Conservation (phyloP, 2,888 invertebrate species). For the Lamproptera curius region DNA sequence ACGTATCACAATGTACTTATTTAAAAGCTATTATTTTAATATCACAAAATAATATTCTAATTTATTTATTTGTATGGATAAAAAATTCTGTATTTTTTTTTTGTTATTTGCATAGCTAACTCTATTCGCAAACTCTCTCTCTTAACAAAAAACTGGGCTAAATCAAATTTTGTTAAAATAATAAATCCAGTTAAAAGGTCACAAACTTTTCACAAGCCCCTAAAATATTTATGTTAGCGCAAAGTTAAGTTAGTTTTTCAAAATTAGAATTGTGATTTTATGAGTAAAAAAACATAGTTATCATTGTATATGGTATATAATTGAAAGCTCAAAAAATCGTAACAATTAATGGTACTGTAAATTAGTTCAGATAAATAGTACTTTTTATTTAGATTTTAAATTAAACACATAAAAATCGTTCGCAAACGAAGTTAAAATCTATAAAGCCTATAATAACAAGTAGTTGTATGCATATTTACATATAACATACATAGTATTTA, state of each 20-base stretch:
- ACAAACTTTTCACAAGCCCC: constrained; percentile 17
- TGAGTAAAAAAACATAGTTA: background rate
- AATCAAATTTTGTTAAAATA: constrained; percentile 13
- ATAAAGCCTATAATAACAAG: background rate
- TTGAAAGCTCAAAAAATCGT: background rate
- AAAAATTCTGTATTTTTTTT: too few relatives aligned
- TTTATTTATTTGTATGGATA: too few relatives aligned
- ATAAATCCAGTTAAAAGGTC: constrained; percentile 20
- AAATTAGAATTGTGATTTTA: background rate
- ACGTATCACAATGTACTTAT: too few relatives aligned
- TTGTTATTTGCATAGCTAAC: too few relatives aligned
- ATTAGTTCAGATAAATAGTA: background rate
- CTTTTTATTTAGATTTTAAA: background rate
- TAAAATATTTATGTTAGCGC: constrained; percentile 19
- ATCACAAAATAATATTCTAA: too few relatives aligned
- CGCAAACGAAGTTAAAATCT: background rate
- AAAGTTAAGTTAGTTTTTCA: constrained; percentile 1
- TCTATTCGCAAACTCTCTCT: too few relatives aligned
- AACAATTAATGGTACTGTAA: too few relatives aligned
- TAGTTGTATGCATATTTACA: too few relatives aligned
- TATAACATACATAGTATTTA: too few relatives aligned
- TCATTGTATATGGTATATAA: too few relatives aligned
- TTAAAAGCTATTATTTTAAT: too few relatives aligned
- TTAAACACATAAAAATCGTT: background rate
- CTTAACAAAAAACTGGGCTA: too few relatives aligned